These are phyloP conservation scores for Diachasma alloeum DNA, from an alignment of 1,140 invertebrate genomes.

Conservation along the genomic window DNA sequence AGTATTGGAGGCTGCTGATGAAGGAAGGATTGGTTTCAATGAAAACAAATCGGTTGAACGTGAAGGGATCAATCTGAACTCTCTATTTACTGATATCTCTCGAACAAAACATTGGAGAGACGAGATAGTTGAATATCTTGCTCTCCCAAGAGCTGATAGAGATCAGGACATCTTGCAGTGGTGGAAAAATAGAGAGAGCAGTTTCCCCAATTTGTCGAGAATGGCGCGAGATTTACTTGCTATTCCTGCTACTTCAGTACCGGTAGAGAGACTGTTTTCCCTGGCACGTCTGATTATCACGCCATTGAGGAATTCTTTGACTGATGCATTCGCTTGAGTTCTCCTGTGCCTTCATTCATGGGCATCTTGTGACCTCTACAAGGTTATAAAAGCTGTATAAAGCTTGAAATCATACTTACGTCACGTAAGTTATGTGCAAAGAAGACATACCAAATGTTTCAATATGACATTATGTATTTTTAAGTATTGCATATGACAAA, in stretches of 20 bases:
- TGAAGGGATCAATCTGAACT: constrained; percentile 2
- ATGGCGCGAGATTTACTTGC: constrained; percentile 34
- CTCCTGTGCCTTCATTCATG: background rate
- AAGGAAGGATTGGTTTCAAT: background rate
- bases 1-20: background rate
- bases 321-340: background rate
- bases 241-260: constrained; percentile 29
- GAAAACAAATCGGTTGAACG: background rate
- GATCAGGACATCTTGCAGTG: constrained; percentile 27
- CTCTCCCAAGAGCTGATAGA: background rate
- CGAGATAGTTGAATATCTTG: constrained; percentile 18
- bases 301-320: background rate
- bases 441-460: too few species aligned
- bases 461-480: too few species aligned
- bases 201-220: constrained; percentile 28
- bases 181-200: constrained; percentile 19
- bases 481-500: too few species aligned
- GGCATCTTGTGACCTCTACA: background rate
- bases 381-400: too few species aligned
- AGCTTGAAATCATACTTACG: too few species aligned
- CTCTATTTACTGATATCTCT: background rate
- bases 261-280: constrained; percentile 33
- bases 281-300: constrained; percentile 20
- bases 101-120: background rate
- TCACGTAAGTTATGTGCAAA: too few species aligned